Conservation (phyloP, 2,888 invertebrate genomes). For the Athripsodes cinereus region DNA sequence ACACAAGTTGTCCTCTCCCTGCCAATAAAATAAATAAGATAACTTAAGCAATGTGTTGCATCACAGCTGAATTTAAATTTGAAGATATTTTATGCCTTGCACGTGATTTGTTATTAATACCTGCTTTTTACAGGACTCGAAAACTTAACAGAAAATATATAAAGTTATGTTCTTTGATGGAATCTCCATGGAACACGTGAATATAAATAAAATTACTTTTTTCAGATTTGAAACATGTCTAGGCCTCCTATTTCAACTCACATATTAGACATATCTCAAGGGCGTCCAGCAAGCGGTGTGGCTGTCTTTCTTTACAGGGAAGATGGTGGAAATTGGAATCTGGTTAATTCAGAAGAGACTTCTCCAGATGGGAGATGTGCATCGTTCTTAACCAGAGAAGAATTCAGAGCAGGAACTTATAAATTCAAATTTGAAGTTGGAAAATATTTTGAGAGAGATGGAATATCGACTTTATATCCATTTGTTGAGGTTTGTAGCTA, state of each 20-base stretch:
- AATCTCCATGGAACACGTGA: too few species aligned
- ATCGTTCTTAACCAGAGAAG: constrained; percentile 53
- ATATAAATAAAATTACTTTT: too few species aligned
- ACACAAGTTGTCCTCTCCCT: too few species aligned
- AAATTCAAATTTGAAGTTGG: constrained; percentile 69
- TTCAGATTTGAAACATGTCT: constrained; percentile 1
- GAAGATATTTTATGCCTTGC: too few species aligned
- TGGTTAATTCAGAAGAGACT: constrained; percentile 58
- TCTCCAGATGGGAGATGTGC: constrained; percentile 61
- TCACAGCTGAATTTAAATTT: too few species aligned
- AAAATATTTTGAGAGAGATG: constrained; percentile 58
- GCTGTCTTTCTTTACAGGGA: constrained; percentile 61
- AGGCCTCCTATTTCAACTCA: constrained; percentile 65
- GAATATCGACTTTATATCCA: constrained; percentile 64
- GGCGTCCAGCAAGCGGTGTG: constrained; percentile 59
- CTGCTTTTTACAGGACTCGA: too few species aligned
- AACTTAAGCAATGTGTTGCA: too few species aligned
- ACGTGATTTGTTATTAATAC: too few species aligned
- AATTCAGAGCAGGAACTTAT: constrained; percentile 62
- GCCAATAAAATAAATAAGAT: too few species aligned
- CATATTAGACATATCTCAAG: constrained; percentile 66
- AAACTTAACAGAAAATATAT: too few species aligned
- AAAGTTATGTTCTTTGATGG: too few species aligned
- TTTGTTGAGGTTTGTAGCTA: constrained; percentile 59
- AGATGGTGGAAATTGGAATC: constrained; percentile 57